Conservation (phyloP, 1,140 invertebrate genomes). For the Phortica variegata region DNA sequence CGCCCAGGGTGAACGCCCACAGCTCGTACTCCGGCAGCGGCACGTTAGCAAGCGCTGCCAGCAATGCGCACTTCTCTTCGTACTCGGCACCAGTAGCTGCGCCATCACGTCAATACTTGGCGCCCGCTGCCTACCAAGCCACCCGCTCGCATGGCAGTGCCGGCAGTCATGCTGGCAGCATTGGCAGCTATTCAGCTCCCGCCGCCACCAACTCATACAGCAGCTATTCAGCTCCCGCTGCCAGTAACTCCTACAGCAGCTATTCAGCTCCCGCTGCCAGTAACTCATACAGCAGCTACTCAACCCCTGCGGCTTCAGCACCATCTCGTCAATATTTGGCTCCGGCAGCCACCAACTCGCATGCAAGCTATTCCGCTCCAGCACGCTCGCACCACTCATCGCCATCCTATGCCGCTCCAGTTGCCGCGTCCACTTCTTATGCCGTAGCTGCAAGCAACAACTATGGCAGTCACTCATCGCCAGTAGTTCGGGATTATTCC, state of each 20-base stretch:
- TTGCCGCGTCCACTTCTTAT: slow-evolving; percentile 4
- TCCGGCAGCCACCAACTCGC: slow-evolving; percentile 3
- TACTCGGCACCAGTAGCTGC: slow-evolving; percentile 16
- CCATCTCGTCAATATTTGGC: slow-evolving; percentile 16
- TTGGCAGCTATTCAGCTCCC: neutral
- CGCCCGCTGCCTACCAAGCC: slow-evolving; percentile 11
- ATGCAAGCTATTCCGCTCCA: slow-evolving; percentile 11
- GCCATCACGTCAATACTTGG: slow-evolving; percentile 28
- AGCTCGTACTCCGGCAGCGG: slow-evolving; percentile 23
- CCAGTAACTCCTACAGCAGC: slow-evolving; percentile 6
- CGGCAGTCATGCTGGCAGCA: neutral
- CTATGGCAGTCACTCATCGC: slow-evolving; percentile 2
- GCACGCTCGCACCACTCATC: neutral
- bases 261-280: slow-evolving; percentile 3
- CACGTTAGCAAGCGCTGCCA: too few species aligned
- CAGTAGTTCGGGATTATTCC: slow-evolving; percentile 3
- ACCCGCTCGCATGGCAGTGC: neutral
- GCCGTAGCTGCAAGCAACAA: neutral
- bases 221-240: neutral
- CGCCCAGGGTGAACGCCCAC: slow-evolving; percentile 25
- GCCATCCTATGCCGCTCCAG: slow-evolving; percentile 18
- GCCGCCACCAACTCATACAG: neutral
- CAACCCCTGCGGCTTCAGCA: neutral
- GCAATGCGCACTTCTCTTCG: too few species aligned
- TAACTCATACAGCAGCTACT: slow-evolving; percentile 14